Conservation (phyloP, 2,888 invertebrate genomes). For the Diaphora mendica region DNA sequence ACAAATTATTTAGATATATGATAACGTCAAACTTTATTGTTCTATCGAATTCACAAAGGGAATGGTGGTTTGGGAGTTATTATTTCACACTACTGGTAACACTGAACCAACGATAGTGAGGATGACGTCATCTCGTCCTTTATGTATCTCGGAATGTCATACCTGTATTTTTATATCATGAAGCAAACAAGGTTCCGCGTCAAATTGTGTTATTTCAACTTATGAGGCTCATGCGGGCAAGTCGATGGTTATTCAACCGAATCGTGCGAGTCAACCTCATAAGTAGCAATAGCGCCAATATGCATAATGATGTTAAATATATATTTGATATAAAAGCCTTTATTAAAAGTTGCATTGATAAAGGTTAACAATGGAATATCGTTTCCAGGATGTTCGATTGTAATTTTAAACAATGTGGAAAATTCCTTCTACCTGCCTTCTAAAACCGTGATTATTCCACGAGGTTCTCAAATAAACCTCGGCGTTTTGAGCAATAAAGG, state of each 20-base stretch:
- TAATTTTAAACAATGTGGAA: neutral
- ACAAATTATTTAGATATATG: too few relatives aligned
- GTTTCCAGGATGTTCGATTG: neutral
- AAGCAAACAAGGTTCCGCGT: neutral
- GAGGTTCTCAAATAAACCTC: neutral
- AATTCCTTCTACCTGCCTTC: neutral
- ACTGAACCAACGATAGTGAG: too few relatives aligned
- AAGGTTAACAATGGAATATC: neutral
- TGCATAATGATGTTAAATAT: conserved; percentile 13
- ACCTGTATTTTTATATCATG: too few relatives aligned
- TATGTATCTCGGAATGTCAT: too few relatives aligned
- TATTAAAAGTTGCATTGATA: conserved; percentile 5
- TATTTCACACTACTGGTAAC: too few relatives aligned
- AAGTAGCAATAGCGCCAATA: conserved; percentile 19
- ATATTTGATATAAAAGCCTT: conserved; percentile 25
- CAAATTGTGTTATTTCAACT: conserved; percentile 24
- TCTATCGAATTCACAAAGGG: too few relatives aligned
- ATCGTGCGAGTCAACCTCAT: neutral
- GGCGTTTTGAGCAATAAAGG: neutral
- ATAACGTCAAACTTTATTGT: too few relatives aligned
- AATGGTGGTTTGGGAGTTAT: too few relatives aligned
- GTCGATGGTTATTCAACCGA: neutral
- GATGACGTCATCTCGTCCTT: too few relatives aligned
- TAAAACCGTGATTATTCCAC: neutral
- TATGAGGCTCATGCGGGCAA: neutral